phyloP scores from a whole-genome alignment of 2,797 vertebrate species.

The Amblyopsis hoosieri region DNA sequence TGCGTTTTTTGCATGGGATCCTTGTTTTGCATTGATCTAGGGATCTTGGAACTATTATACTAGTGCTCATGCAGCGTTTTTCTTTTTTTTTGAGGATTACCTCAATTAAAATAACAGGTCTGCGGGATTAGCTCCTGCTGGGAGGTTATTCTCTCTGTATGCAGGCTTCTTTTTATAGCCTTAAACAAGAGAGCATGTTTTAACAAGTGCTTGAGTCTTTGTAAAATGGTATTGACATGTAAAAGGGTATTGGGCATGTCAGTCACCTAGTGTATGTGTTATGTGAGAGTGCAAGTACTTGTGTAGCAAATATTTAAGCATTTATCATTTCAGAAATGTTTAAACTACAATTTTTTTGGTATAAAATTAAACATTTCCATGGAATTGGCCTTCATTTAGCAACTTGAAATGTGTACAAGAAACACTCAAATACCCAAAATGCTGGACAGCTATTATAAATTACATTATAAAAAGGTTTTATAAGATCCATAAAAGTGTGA shows the following conservation, averaged over 20 bases:
- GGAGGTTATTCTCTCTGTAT: conserved; percentile 65
- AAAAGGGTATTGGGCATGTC: conserved; percentile 56
- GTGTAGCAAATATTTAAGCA: conserved; percentile 37
- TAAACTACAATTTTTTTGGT: background rate
- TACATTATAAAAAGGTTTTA: too few species aligned
- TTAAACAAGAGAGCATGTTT: conserved; percentile 60
- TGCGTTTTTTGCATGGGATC: too few species aligned
- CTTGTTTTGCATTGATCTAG: too few species aligned
- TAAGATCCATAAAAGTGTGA: too few species aligned
- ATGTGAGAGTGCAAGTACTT: conserved; percentile 35
- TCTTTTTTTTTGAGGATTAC: conserved; percentile 68
- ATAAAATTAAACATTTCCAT: too few species aligned
- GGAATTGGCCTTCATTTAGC: too few species aligned
- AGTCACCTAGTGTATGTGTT: conserved; percentile 60
- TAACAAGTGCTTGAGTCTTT: conserved; percentile 60
- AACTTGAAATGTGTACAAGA: too few species aligned
- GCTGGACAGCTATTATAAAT: too few species aligned
- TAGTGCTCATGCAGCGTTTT: background rate
- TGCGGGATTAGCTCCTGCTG: conserved; percentile 65
- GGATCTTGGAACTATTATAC: conserved; percentile 9
- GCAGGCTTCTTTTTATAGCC: conserved; percentile 61
- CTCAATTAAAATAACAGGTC: conserved; percentile 76
- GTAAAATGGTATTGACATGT: conserved; percentile 34
- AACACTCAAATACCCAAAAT: too few species aligned
- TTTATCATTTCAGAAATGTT: conserved; percentile 17